A percentile compares a stretch with the other conserved stretches of the same genome.
These are phyloP conservation scores for Gymnothorax javanicus DNA, from an alignment of 2,797 vertebrate genomes.

Conservation along the genomic window DNA sequence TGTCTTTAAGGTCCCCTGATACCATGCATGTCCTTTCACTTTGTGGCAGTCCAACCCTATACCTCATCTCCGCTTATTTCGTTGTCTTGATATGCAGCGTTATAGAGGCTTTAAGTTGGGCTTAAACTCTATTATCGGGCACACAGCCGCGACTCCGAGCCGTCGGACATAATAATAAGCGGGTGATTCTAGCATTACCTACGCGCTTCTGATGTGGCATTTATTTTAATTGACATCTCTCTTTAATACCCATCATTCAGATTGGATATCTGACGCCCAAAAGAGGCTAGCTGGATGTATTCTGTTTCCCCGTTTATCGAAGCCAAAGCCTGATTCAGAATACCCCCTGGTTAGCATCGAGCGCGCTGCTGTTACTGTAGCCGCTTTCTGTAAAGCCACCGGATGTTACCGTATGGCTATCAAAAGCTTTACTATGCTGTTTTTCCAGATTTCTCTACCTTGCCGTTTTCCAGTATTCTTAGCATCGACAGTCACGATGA, in stretches of 20 bases:
- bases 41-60: constrained; percentile 33
- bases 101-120: constrained; percentile 36
- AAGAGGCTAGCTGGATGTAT: neutral
- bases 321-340: constrained; percentile 74
- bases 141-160: no score
- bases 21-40: constrained; percentile 75
- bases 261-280: neutral
- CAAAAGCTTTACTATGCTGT: constrained; percentile 60
- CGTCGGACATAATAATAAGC: neutral
- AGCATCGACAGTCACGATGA: neutral
- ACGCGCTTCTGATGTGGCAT: neutral
- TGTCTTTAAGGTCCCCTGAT: constrained; percentile 49
- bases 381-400: neutral
- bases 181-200: neutral
- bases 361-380: neutral
- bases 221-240: neutral
- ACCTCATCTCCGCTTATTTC: neutral
- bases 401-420: constrained; percentile 46
- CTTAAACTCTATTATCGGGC: neutral
- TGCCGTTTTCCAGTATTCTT: neutral
- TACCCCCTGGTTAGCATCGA: constrained; percentile 23
- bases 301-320: constrained; percentile 47
- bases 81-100: constrained; percentile 19
- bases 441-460: neutral
- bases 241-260: neutral